Base-by-base conservation (phyloP, 2,888 invertebrate species). In the Drosophila kokeensis region DNA sequence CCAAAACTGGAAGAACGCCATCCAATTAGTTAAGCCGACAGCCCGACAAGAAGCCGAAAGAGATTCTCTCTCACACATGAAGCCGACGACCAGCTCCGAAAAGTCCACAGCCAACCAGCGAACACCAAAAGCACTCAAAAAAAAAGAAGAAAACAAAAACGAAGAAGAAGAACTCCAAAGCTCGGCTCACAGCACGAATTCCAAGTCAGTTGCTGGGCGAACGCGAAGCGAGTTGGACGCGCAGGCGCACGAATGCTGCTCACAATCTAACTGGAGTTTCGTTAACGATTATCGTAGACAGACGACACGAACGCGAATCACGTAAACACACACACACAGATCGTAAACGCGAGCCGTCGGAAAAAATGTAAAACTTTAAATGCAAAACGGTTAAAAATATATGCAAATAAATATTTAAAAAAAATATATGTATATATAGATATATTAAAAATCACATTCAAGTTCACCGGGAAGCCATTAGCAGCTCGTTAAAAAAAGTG, bases 1-100 rank as follows among this genome's bases (percentile, higher is more conserved):
- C 77, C 87, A 78, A 45, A 45, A 84, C 81, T 83, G 83, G 82
- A 82, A 82, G 82, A 87, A 73, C 86, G 79, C 73, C 77, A 75
- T 81, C 87, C 87, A 87, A 87, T 87, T 87, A 87, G 87, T 84
- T 83, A 69, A 71, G 55, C 76, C 79, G 61, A 55, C 69, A 69
- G 77, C 70, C 67, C 60, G 62, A 67, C 29, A 18, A 53, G 62
- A 50, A 24, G 48, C 55, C 67, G 50, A 55, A 59, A 52, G 27
- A 73, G 49, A 65, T 42, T 29, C n/a, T 50, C 34, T 62, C 58
- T 66, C 77, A 70, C 67, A 73, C 73, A 70, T 76, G 72, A 21
- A 24, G 45, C 42, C 61, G 59, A 70, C 65, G 87, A 87, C 81
- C 83, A 85, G 83, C 78, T 87, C 58, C 36, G 68, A 50, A 50